A percentile compares a stretch with the other conserved stretches of the same genome.
These are phyloP conservation scores for Ophraella communa DNA, from an alignment of 2,888 invertebrate genomes.

Conservation along the genomic window DNA sequence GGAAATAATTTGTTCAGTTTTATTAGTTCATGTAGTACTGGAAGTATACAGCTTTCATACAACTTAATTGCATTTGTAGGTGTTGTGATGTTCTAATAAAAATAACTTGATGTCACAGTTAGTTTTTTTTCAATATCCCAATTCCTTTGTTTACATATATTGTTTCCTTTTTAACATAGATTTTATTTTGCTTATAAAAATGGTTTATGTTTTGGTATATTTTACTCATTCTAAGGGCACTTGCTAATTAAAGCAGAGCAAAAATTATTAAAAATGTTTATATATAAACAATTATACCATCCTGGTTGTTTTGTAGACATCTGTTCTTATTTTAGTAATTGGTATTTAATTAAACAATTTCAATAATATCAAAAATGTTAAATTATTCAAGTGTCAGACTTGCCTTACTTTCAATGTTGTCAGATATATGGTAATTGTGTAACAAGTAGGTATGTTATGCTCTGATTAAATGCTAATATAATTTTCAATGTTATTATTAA, in stretches of 20 bases:
- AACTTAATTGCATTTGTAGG: slow-evolving; percentile 36
- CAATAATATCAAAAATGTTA: background rate
- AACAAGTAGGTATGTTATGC: background rate
- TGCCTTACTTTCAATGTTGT: background rate
- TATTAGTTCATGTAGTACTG: background rate
- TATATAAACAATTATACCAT: too few species aligned
- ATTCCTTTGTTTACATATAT: too few species aligned
- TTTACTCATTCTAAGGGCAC: too few species aligned
- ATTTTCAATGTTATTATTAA: background rate
- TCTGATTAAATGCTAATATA: background rate
- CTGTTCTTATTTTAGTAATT: too few species aligned
- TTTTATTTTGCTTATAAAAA: too few species aligned
- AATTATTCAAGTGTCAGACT: background rate
- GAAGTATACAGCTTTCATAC: slow-evolving; percentile 16
- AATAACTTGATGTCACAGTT: slow-evolving; percentile 32
- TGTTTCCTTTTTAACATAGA: too few species aligned
- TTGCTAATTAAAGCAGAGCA: too few species aligned
- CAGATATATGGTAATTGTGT: background rate
- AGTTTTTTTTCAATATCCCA: background rate
- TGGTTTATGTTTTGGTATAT: too few species aligned
- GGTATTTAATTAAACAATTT: too few species aligned
- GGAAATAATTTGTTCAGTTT: background rate
- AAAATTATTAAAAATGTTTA: too few species aligned
- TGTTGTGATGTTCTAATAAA: slow-evolving; percentile 48
- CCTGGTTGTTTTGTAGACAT: too few species aligned